Base-by-base conservation (phyloP, 92 coral and sea anemone genomes). In the Porites divaricata region DNA sequence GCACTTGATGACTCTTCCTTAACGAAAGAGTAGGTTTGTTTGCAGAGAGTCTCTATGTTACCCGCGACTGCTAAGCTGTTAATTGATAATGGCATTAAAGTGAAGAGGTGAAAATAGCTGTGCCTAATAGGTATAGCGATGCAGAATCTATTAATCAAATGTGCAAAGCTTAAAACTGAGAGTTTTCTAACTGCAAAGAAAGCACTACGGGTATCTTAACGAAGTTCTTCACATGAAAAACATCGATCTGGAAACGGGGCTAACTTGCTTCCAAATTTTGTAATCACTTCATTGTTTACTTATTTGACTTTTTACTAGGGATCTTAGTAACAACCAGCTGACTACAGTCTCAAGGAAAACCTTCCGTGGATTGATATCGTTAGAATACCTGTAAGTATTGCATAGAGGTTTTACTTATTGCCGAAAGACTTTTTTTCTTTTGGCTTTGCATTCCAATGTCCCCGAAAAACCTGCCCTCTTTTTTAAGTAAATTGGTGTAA, bases 351-450 rank as follows among this genome's bases (percentile, higher is more conserved):
- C 86, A 51, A 72, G 72, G 84, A 64, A 41, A 13, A 81, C 90
- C 14, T 87, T 90, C 58, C 80, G 71, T 14, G 95, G 95, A n/a
- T 76, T 92, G 35, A 75, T 61, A 22, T 70, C 83, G 2, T 59
- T 92, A 20, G 54, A 87, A 26, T 69, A 72, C 23, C 68, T 92
- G 95, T 92, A 86, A 90, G 91, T 89, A 63, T 19, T 6, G 1
- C 2, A n/a, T n/a, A 8, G 61, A 9, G 4, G 19, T 9, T 8
- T 6, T n/a, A 54, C 21, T 24, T 15, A 20, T 48, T 9, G 10
- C 7, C 70, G 5, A 11, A 72, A 82, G 20, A 14, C 9, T 45
- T 45, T 25, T 67, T 6, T 35, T 6, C 5, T 6, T 35, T 35
- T 35, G 45, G 45, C 45, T 35, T 35, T 35, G 45, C 45, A 35